These are phyloP conservation scores for Ichneumoninae sp. DNA, from an alignment of 2,888 invertebrate genomes.

Conservation along the genomic window DNA sequence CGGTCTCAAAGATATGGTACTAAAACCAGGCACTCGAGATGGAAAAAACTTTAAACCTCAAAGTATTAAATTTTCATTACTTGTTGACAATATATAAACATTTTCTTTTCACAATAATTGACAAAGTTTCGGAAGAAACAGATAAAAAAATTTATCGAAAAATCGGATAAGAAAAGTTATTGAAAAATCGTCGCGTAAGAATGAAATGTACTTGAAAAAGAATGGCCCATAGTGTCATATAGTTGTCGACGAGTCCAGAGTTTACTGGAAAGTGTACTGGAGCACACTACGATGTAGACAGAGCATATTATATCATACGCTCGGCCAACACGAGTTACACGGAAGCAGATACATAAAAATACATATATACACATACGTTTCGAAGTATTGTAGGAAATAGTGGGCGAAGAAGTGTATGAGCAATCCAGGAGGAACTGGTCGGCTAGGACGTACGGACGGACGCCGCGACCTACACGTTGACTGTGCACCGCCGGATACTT, in stretches of 20 bases:
- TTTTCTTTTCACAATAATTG: background rate
- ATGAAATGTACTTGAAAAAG: background rate
- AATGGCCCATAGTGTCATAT: background rate
- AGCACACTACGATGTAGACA: slow-evolving; percentile 58
- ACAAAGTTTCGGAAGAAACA: background rate
- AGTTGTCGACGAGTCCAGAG: slow-evolving; percentile 23
- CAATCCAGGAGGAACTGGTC: slow-evolving; percentile 39
- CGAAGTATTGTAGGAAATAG: slow-evolving; percentile 1
- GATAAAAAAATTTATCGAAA: background rate
- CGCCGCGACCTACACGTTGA: slow-evolving; percentile 33
- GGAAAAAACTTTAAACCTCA: background rate
- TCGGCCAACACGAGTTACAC: slow-evolving; percentile 47
- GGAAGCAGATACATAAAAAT: slow-evolving; percentile 48
- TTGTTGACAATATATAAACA: background rate
- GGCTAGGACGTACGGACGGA: slow-evolving; percentile 44
- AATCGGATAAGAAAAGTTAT: background rate
- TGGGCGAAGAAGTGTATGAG: background rate
- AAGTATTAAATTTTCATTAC: background rate
- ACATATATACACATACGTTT: background rate
- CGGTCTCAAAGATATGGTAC: background rate
- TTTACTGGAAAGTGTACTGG: background rate
- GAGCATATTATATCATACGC: slow-evolving; percentile 65
- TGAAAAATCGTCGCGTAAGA: background rate
- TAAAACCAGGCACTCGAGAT: background rate
- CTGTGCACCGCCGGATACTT: slow-evolving; percentile 17